phyloP scores from a whole-genome alignment of 2,888 invertebrate genomes.

The Anoplius nigerrimus region DNA sequence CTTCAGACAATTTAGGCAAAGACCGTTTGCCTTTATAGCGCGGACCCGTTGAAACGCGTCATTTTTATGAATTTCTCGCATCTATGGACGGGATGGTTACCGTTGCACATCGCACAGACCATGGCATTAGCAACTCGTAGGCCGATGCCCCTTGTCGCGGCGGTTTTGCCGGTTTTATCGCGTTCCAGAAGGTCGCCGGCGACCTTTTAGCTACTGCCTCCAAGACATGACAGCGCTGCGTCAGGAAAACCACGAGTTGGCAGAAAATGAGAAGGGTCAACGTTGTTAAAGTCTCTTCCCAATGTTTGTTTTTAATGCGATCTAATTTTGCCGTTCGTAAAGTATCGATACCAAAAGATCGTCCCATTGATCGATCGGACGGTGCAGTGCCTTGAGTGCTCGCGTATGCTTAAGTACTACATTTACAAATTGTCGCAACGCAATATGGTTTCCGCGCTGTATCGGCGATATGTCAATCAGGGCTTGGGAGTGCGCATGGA shows the following conservation, averaged over 20 bases:
- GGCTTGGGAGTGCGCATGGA: no score
- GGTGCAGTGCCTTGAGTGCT: no score
- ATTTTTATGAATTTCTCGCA: neutral
- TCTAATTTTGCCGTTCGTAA: slow-evolving; percentile 15
- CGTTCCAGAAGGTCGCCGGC: neutral
- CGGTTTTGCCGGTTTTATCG: no score
- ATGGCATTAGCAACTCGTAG: no score
- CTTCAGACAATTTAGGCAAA: slow-evolving; percentile 9
- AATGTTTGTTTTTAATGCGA: slow-evolving; percentile 28
- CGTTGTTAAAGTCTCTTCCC: slow-evolving; percentile 37
- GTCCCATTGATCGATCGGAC: no score
- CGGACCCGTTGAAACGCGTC: neutral
- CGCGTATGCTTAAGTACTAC: no score
- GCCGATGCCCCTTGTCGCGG: no score
- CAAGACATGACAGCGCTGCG: slow-evolving; percentile 32
- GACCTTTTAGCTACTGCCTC: slow-evolving; percentile 1
- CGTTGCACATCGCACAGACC: no score
- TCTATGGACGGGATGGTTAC: neutral
- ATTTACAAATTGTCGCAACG: no score
- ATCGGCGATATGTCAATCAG: no score
- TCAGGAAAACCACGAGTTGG: neutral
- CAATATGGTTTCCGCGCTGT: no score
- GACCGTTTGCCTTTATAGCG: neutral
- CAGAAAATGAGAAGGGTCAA: no score
- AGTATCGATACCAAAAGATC: slow-evolving; percentile 49